A percentile compares a stretch with the other conserved stretches of the same genome.
phyloP scores from a whole-genome alignment of 2,797 vertebrate species.

The Mormyrops attenuatus region DNA sequence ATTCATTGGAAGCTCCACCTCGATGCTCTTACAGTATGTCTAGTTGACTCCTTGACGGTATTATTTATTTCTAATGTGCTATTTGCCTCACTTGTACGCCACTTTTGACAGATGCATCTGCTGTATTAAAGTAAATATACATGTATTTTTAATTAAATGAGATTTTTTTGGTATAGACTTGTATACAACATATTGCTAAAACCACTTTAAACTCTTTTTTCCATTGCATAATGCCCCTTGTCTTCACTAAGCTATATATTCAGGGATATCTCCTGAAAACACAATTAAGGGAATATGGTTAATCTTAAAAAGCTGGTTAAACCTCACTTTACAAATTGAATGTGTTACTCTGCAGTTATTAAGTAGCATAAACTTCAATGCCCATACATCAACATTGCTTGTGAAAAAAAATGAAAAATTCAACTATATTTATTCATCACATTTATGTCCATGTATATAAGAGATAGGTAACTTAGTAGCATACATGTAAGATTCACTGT shows the following conservation, averaged over 20 bases:
- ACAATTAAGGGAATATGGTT: not conserved
- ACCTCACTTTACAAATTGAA: not conserved
- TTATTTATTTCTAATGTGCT: not conserved
- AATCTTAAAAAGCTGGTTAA: not conserved
- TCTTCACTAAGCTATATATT: not conserved
- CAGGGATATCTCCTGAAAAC: not conserved
- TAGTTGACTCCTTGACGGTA: not conserved
- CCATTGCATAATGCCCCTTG: not conserved
- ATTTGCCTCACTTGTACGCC: not conserved
- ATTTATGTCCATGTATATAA: not conserved
- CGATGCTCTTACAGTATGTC: not conserved
- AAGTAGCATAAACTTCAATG: not conserved
- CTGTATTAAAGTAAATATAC: not conserved
- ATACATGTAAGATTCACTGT: not conserved
- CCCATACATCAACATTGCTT: not conserved
- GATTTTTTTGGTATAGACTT: not conserved
- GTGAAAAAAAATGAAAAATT: not conserved
- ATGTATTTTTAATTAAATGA: not conserved
- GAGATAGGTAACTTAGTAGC: not conserved
- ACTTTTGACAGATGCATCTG: not conserved
- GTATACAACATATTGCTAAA: not conserved
- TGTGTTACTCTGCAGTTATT: not conserved
- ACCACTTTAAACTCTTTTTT: not conserved
- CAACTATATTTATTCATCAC: not conserved
- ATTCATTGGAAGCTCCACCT: not conserved